These are phyloP conservation scores for Galerucella pusilla DNA, from an alignment of 2,888 invertebrate genomes.

Conservation along the genomic window DNA sequence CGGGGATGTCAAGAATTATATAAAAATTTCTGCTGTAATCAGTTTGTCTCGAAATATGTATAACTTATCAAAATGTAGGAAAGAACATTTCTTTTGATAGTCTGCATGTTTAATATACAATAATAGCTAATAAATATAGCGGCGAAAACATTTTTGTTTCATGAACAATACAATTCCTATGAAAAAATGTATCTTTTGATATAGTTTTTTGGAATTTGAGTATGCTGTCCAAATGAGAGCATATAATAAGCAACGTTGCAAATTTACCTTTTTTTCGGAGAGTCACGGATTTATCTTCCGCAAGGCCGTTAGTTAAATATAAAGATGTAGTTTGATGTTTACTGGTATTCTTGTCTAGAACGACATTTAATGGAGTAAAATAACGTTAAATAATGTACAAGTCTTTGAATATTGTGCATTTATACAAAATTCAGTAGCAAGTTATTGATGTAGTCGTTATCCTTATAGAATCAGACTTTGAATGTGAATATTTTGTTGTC, in stretches of 20 bases:
- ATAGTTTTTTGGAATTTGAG: too few relatives aligned
- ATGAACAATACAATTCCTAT: too few relatives aligned
- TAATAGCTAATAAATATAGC: too few relatives aligned
- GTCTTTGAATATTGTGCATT: background rate
- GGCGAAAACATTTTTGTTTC: too few relatives aligned
- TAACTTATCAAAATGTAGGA: too few relatives aligned
- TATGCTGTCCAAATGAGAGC: too few relatives aligned
- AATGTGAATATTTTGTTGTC: slow-evolving; percentile 8
- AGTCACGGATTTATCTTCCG: background rate
- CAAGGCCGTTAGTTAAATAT: background rate
- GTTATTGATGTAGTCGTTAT: slow-evolving; percentile 12
- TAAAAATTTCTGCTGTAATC: too few relatives aligned
- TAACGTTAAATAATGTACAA: background rate
- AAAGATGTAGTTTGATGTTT: background rate
- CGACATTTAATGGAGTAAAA: slow-evolving; percentile 9
- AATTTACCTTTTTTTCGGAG: background rate
- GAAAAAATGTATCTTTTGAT: too few relatives aligned
- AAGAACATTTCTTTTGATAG: too few relatives aligned
- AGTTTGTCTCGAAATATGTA: too few relatives aligned
- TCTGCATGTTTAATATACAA: too few relatives aligned
- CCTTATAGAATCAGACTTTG: background rate
- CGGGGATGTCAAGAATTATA: too few relatives aligned
- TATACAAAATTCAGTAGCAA: slow-evolving; percentile 1
- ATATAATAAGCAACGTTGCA: background rate
- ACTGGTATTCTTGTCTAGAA: slow-evolving; percentile 18